Percentiles rank a stretch among this genome's conserved stretches.
Conservation (phyloP, 2,797 vertebrate genomes). For the Ctenochaetus hawaiiensis region DNA sequence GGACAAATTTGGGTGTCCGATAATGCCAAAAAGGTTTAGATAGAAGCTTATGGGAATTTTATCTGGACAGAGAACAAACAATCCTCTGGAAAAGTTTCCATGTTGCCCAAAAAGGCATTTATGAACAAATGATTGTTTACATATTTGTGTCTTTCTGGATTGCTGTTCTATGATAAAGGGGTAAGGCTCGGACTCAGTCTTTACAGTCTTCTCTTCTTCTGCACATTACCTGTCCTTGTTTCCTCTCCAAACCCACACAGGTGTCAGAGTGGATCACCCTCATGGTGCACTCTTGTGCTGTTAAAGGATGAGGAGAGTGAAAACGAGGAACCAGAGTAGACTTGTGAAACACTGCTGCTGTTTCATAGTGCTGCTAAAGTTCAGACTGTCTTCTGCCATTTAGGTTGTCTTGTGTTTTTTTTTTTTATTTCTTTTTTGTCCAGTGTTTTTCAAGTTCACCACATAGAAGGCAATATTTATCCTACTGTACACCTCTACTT, state of each 20-base stretch:
- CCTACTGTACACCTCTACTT: slow-evolving; percentile 44
- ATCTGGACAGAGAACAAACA: slow-evolving; percentile 52
- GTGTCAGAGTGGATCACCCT: not conserved
- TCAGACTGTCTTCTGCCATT: slow-evolving; percentile 25
- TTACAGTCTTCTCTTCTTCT: slow-evolving; percentile 21
- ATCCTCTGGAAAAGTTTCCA: slow-evolving; percentile 35
- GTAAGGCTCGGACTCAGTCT: slow-evolving; percentile 6
- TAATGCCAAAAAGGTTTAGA: slow-evolving; percentile 63
- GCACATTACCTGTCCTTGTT: slow-evolving; percentile 7
- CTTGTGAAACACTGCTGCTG: slow-evolving; percentile 36
- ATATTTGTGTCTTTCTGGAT: slow-evolving; percentile 58
- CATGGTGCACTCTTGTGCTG: slow-evolving; percentile 4
- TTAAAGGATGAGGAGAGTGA: slow-evolving; percentile 13
- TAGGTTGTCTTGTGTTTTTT: slow-evolving; percentile 32
- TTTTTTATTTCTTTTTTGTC: slow-evolving; percentile 30
- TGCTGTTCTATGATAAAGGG: slow-evolving; percentile 35
- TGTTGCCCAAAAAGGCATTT: slow-evolving; percentile 66
- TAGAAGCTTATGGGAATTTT: slow-evolving; percentile 56
- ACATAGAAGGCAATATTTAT: slow-evolving; percentile 55
- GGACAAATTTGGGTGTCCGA: slow-evolving; percentile 37
- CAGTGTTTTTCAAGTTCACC: slow-evolving; percentile 45
- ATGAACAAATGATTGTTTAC: slow-evolving; percentile 79
- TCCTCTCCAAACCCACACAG: slow-evolving; percentile 13
- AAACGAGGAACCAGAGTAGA: slow-evolving; percentile 18
- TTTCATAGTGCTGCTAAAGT: slow-evolving; percentile 59